A percentile compares a stretch with the other conserved stretches of the same genome.
phyloP scores from a whole-genome alignment of 2,113 vertebrate species.

The Chlorodrepanis virens region DNA sequence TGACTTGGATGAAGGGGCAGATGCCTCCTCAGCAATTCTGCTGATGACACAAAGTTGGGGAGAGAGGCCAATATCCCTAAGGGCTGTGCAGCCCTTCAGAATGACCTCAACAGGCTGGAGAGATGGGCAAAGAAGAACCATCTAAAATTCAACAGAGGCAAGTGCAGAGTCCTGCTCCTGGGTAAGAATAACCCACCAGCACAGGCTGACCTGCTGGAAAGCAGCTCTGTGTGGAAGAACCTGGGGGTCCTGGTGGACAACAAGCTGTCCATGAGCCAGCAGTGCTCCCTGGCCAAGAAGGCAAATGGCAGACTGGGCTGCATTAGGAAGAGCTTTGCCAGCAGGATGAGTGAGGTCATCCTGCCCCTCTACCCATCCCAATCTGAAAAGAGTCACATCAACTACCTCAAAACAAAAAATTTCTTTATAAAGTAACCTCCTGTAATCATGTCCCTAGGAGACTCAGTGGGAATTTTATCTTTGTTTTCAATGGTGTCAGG shows the following conservation, averaged over 20 bases:
- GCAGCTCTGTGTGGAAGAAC: not conserved
- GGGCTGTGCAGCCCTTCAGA: not conserved
- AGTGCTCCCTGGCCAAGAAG: not conserved
- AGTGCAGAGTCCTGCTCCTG: not conserved
- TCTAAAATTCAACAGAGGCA: not conserved
- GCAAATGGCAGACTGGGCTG: no score
- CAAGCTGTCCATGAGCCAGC: not conserved
- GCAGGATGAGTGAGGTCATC: not conserved
- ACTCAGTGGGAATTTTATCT: not conserved
- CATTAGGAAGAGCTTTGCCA: not conserved
- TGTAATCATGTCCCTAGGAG: not conserved
- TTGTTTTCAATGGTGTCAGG: not conserved
- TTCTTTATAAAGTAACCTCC: not conserved
- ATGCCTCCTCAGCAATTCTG: not conserved
- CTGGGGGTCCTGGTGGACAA: not conserved
- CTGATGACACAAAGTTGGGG: not conserved
- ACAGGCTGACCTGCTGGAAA: not conserved
- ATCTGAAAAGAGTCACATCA: not conserved
- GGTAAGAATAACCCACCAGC: not conserved
- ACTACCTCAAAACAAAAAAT: not conserved
- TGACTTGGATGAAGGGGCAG: not conserved
- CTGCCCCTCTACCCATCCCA: not conserved
- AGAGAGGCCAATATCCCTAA: not conserved
- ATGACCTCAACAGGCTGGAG: rapidly evolving
- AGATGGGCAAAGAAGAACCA: not conserved